phyloP scores from a whole-genome alignment of 2,888 invertebrate species.

The Campaea margaritaria region DNA sequence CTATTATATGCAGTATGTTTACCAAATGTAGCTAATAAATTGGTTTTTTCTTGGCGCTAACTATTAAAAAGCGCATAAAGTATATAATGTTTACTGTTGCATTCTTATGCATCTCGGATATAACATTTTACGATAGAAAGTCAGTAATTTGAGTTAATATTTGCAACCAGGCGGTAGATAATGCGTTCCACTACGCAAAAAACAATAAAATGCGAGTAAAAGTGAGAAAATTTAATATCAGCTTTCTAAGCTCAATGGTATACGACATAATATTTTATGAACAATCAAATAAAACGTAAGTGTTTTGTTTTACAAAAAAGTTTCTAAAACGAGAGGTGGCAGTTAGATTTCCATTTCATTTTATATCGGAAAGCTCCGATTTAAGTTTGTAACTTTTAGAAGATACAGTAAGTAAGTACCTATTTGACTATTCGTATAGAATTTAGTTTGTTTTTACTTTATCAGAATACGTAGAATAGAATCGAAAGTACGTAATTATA shows the following conservation, averaged over 20 bases:
- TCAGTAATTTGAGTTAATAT: slow-evolving; percentile 9
- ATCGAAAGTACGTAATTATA: too few relatives aligned
- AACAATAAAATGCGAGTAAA: slow-evolving; percentile 16
- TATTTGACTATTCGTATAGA: too few relatives aligned
- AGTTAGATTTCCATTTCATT: too few relatives aligned
- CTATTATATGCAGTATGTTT: too few relatives aligned
- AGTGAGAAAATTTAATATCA: slow-evolving; percentile 19
- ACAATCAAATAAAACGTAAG: slow-evolving; percentile 9
- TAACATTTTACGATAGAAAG: slow-evolving; percentile 30
- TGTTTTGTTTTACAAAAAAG: not conserved
- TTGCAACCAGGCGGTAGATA: slow-evolving; percentile 11
- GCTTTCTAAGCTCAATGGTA: slow-evolving; percentile 21
- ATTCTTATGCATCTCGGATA: not conserved
- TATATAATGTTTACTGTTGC: slow-evolving; percentile 6
- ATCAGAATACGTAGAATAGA: too few relatives aligned
- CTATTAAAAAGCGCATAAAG: not conserved
- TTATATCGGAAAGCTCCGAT: too few relatives aligned
- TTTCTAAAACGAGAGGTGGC: too few relatives aligned
- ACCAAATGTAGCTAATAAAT: not conserved
- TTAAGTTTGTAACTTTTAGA: too few relatives aligned
- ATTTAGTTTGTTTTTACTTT: too few relatives aligned
- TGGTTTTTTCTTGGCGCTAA: not conserved
- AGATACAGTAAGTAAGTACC: too few relatives aligned
- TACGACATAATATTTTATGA: slow-evolving; percentile 12
- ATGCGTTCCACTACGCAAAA: slow-evolving; percentile 7